Base-by-base conservation (phyloP, 2,797 vertebrate species). In the Crenuchus spilurus region DNA sequence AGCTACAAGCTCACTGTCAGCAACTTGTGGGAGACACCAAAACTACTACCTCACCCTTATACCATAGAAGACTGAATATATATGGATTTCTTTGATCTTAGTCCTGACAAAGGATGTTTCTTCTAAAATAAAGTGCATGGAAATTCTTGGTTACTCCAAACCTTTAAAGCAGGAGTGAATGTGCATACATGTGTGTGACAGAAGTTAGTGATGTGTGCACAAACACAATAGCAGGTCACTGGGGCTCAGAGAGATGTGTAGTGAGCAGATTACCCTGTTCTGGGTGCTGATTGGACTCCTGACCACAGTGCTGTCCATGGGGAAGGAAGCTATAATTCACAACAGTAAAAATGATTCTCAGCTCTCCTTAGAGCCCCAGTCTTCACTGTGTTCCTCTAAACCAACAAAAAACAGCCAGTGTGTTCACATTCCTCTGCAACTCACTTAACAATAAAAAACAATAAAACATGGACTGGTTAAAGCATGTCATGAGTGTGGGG, bases 301-400 rank as follows among this genome's bases (percentile, higher is more conserved):
- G 73, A 74, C 54, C 65, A 70, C 55, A 14, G 65, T 72, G 72
- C 72, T 81, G 66, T 84, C 63, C 70, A 54, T 42, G 44, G 76
- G 57, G 20, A 49, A 81, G 81, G 76, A 82, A 87, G 83, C 61
- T 69, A 78, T 63, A 77, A 85, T 87, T 86, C 79, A 63, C 82
- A 86, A 84, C 30, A 79, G 61, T 68, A 84, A 82, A 39, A 82
- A 79, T 69, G 10, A 85, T 90, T 90, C 77, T 90, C 87, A 82
- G 82, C 80, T 83, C 77, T 75, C 7, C 60, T 76, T 33, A 52
- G 6, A 14, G 39, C 18, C 22, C 26, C 24, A 5, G 24, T 35
- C 16, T 48, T 61, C 44, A 71, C 42, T 57, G 46, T 37, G 22
- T 24, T 37, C 22, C 30, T 30, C 6, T 16, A 10, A 1, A 3